Evolutionary conservation across 2,797 vertebrate species (phyloP), one percentile per base, ranked within the genome.

Genomic region (Sebastes taczanowskii): DNA sequence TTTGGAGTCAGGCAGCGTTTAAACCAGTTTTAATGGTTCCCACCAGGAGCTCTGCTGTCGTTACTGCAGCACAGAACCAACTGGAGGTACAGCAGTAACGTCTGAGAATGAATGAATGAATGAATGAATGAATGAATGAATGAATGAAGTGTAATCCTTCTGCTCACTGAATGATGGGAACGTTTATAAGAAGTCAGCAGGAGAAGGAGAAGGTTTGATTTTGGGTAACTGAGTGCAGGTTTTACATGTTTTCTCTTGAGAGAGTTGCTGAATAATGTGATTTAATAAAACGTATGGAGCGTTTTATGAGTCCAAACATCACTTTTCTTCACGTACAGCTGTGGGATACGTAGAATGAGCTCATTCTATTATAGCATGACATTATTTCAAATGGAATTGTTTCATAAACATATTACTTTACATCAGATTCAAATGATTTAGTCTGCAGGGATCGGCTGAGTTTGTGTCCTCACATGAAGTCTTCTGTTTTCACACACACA

Each of bases 1-100:
- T 91, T 81, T 82, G 81, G 68, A 83, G 71, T 87, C 68, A 61
- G 75, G 71, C 80, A 6, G 75, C 8, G 34, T 87, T 82, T 84
- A 61, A 55, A 77, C 4, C 71, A 72, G 81, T 38, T 38, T 42
- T 89, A 87, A 92, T 87, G 64, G 75, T 86, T 90, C 75, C 89
- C 87, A 89, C 82, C 85, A 86, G 85, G 85, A 85, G 71, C 72
- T 52, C 35, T 38, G 35, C 35, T 38, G 35, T 38, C 35, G 11
- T 38, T 38, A 38, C 16, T 5, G 46, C 53, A 55, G 53, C 53
- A 4, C n/a, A 22, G 53, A 11, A 58, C 23, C 23, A 23, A 61
- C 18, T 11, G 52, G 11, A 61, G 30, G 25, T 66, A 61, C 55
- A 65, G 78, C 71, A 27, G 63, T 23, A 56, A 10, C 11, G 9